Evolutionary conservation across 2,888 invertebrate species (phyloP), one percentile per base, ranked within the genome.

Genomic region (Brenthis daphne): DNA sequence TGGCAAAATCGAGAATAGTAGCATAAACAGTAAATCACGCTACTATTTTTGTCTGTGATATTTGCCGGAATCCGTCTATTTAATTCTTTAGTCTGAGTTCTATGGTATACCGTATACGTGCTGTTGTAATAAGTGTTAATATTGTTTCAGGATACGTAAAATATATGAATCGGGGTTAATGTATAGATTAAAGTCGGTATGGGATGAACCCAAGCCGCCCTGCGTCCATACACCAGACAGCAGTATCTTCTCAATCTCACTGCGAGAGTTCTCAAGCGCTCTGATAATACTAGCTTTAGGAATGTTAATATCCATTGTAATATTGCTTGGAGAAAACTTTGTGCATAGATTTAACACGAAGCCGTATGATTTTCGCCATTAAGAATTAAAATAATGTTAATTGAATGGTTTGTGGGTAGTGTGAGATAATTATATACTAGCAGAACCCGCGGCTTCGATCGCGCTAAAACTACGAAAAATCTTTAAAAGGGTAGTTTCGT

Each of bases 121-220:
- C 29, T 6, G 11, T 37, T 33, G 16, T 51, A 1, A 51, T 56
- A 8, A 6, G 48, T 64, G 2, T 56, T 6, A 43, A 29, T 55
- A 57, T 51, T 14, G 69, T 88, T 87, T 20, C 79, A 95, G 95
- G 20, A 89, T 95, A 60, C 89, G 94, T 14, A 93, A 93, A 75
- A 89, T 94, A 73, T 87, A 87, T 16, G 95, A 95, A 80, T 83
- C 92, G 0, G 95, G 95, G 0, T 78, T 95, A n/a, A 90, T 94
- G 84, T 82, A 87, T 6, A 93, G 95, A 64, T 89, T 95, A 63
- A 86, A 91, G 71, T 88, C 92, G 20, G 78, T 90, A 64, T 95
- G 95, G 94, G 94, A 95, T 78, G 93, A 93, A 37, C 85, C 89
- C 0, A 94, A 93, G 77, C 95, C 95, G 0, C 85, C 85, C 0